Conservation (phyloP, 2,797 vertebrate genomes). For the Tinamus major region DNA sequence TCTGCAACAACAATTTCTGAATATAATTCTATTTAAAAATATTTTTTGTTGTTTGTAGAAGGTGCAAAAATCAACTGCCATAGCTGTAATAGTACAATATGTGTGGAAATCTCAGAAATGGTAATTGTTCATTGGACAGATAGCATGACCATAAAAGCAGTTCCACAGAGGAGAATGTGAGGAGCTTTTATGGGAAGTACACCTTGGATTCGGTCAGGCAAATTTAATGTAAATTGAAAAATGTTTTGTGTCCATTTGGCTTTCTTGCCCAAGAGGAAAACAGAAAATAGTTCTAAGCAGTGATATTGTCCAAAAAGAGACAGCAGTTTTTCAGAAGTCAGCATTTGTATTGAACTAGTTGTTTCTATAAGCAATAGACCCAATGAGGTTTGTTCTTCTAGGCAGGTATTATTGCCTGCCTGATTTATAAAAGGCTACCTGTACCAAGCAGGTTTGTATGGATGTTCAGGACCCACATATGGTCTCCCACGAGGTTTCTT, state of each 20-base stretch:
- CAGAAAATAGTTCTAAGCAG: neutral
- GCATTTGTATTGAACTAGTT: neutral
- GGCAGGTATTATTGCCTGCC: neutral
- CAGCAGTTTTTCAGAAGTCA: neutral
- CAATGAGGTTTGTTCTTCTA: neutral
- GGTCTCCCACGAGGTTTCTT: neutral
- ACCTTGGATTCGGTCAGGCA: neutral
- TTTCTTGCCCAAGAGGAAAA: neutral
- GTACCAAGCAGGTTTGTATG: neutral
- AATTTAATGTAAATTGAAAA: slow-evolving; percentile 13
- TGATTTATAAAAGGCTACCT: neutral
- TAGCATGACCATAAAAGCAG: neutral
- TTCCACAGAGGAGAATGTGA: neutral
- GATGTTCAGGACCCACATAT: neutral
- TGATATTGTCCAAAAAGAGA: neutral
- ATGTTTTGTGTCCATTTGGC: neutral
- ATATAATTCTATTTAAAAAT: neutral
- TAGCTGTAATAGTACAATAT: neutral
- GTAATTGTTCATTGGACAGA: neutral
- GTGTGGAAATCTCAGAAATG: neutral
- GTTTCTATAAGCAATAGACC: neutral
- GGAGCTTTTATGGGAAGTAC: neutral
- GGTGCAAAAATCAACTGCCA: neutral
- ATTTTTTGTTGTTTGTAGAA: neutral
- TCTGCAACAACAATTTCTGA: fast-evolving